Base-by-base conservation (phyloP, 2,888 invertebrate species). In the Metallyticus violacea region DNA sequence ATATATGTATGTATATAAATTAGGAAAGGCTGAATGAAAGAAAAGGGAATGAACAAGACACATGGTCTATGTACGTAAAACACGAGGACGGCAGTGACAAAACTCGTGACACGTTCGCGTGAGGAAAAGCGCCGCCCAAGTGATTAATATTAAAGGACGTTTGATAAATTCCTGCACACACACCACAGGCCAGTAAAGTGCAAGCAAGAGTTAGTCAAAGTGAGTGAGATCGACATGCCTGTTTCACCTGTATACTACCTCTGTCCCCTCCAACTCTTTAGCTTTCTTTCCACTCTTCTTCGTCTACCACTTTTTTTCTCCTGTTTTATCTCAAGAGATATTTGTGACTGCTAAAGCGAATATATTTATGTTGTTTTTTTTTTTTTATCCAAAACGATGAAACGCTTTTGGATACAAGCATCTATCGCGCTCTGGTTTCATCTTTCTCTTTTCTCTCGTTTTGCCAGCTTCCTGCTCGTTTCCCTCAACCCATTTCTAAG, bases 31-130 rank as follows among this genome's bases (percentile, higher is more conserved):
- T 26, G 26, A 82, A 29, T 9, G 25, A 28, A 26, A 83, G 1
- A 40, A 83, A 77, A 27, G 25, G 26, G 26, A 79, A 79, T 22
- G 79, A 26, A 76, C 26, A 76, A 78, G 29, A 28, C 40, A 81
- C 81, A 28, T 62, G 40, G 40, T 4, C 15, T 62, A 22, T 62
- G 22, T 62, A 62, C 22, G 40, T 62, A 15, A 62, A 62, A 62
- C 40, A 62, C 22, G 40, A 3, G 40, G 40, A 62, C 15, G 22
- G 40, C 40, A 85, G 77, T 81, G 85, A 85, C 85, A 85, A 85
- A 85, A 85, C 62, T 77, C 85, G 80, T 80, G 80, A 80, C 85
- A 80, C 76, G 26, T 30, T 85, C 77, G 85, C 85, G 85, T 85
- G 85, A 22, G 79, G 40, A 7, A 6, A n/a, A 25, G 85, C 28